Evolutionary conservation across 2,113 vertebrate species (phyloP).

Genomic region (Python bivittatus): DNA sequence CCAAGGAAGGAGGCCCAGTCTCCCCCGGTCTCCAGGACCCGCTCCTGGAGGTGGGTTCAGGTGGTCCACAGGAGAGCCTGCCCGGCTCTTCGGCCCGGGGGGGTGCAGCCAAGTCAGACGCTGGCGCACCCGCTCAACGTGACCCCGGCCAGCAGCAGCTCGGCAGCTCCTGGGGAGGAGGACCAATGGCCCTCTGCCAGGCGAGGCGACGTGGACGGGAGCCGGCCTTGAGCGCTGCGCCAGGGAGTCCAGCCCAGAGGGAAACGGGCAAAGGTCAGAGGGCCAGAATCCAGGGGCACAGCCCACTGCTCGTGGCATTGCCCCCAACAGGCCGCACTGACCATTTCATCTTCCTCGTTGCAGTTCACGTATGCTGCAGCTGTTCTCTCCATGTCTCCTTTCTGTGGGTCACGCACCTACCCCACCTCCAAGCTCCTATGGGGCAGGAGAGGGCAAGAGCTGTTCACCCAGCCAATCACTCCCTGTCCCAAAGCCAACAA

Average conservation of each 20-base stretch:
- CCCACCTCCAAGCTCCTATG: slow-evolving; percentile 45
- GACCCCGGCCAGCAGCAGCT: too few species aligned
- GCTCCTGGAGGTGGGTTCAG: too few species aligned
- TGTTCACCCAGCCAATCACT: fast-evolving
- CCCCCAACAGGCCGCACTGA: neutral
- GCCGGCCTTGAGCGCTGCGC: neutral
- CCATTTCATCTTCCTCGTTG: slow-evolving; percentile 49
- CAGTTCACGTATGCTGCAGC: neutral
- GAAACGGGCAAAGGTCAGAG: too few species aligned
- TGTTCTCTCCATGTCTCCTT: slow-evolving; percentile 48
- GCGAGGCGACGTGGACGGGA: neutral
- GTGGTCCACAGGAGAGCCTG: neutral
- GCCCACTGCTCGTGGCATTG: neutral
- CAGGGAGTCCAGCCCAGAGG: neutral
- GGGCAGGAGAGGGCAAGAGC: too few species aligned
- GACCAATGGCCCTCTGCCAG: neutral
- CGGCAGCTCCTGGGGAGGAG: neutral
- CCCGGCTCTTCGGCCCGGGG: neutral
- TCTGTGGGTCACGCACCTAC: slow-evolving; percentile 36
- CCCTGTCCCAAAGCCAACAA: neutral
- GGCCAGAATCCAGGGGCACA: too few species aligned
- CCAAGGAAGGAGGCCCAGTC: neutral
- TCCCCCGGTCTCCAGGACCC: too few species aligned
- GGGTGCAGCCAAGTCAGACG: neutral
- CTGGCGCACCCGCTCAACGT: too few species aligned